Percentiles rank a stretch among this genome's conserved stretches.
phyloP scores from a whole-genome alignment of 2,888 invertebrate genomes.

The Bombyx huttoni region DNA sequence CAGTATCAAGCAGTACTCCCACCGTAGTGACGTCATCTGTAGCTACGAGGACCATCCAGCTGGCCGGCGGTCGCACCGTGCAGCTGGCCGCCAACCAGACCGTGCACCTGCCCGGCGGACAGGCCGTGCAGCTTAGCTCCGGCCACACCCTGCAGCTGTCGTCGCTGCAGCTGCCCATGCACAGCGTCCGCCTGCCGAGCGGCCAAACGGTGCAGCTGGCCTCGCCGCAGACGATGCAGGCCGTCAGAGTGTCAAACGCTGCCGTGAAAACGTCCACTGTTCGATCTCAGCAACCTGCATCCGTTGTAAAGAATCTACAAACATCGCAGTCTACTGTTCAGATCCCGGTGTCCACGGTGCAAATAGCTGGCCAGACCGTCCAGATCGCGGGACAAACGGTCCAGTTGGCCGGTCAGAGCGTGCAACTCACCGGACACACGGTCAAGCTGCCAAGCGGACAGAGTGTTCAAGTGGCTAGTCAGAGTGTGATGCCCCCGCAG shows the following conservation, averaged over 20 bases:
- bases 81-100: slow-evolving; percentile 44
- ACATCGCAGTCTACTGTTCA: slow-evolving; percentile 28
- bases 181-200: slow-evolving; percentile 49
- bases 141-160: slow-evolving; percentile 45
- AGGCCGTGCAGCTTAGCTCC: slow-evolving; percentile 32
- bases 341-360: slow-evolving; percentile 51
- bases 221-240: slow-evolving; percentile 37
- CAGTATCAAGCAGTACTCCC: slow-evolving; percentile 36
- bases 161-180: slow-evolving; percentile 44
- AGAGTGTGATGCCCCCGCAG: slow-evolving; percentile 38
- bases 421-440: slow-evolving; percentile 59
- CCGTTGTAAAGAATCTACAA: slow-evolving; percentile 27
- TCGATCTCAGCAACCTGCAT: slow-evolving; percentile 24
- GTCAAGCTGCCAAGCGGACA: slow-evolving; percentile 57
- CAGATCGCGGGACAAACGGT: slow-evolving; percentile 54
- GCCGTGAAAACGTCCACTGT: slow-evolving; percentile 27
- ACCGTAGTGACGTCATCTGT: slow-evolving; percentile 29
- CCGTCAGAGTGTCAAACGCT: slow-evolving; percentile 30
- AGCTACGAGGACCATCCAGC: slow-evolving; percentile 41
- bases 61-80: slow-evolving; percentile 51
- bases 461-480: slow-evolving; percentile 48
- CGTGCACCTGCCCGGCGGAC: slow-evolving; percentile 38
- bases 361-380: slow-evolving; percentile 44
- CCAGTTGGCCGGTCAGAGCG: slow-evolving; percentile 48
- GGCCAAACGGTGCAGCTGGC: slow-evolving; percentile 56